These are phyloP conservation scores for Boloria selene DNA, from an alignment of 2,888 invertebrate genomes.

Conservation along the genomic window DNA sequence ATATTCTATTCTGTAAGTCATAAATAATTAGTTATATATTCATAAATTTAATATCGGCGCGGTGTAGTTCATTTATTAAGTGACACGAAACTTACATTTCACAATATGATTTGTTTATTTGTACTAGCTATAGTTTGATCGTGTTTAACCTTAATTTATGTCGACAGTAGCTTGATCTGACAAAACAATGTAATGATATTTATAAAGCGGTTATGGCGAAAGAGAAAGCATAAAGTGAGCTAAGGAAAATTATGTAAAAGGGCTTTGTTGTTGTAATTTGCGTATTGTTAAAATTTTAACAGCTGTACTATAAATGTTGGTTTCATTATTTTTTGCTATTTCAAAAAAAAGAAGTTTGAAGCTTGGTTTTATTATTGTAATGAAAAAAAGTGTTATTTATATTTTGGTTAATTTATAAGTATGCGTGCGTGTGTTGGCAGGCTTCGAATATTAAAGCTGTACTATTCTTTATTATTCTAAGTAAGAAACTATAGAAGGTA, in stretches of 20 bases:
- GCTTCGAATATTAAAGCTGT: too few species aligned
- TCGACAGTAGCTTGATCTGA: slow-evolving; percentile 18
- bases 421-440: neutral
- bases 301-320: too few species aligned
- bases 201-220: slow-evolving; percentile 2
- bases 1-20: too few species aligned
- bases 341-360: too few species aligned
- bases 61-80: slow-evolving; percentile 2
- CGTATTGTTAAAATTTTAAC: neutral
- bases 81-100: slow-evolving; percentile 27
- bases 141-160: slow-evolving; percentile 20
- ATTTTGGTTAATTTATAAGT: neutral
- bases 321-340: too few species aligned
- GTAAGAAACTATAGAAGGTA: too few species aligned
- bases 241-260: neutral
- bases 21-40: neutral
- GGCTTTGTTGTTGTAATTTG: neutral
- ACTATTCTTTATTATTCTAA: too few species aligned
- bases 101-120: slow-evolving; percentile 27
- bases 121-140: slow-evolving; percentile 28
- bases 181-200: slow-evolving; percentile 15
- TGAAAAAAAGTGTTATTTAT: neutral
- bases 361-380: too few species aligned
- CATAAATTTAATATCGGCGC: neutral
- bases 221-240: neutral